Percentiles rank a stretch among this genome's conserved stretches.
Evolutionary conservation across 2,797 vertebrate genomes (phyloP).

Genomic region (Botia almorhae): DNA sequence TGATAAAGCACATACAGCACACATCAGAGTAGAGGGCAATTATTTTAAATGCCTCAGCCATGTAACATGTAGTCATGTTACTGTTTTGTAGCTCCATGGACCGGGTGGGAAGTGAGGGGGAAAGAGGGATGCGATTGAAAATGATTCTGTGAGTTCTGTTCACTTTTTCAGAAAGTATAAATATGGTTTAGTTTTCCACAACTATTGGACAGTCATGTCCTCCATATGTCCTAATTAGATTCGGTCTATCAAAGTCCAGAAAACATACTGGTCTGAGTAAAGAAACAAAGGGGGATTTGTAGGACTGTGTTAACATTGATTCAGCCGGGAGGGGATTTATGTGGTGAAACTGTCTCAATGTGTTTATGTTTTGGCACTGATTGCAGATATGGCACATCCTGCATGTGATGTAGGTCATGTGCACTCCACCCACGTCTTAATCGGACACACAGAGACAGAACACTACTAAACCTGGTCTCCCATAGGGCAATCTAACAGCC

Average conservation of each 20-base stretch:
- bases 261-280: slow-evolving; percentile 18
- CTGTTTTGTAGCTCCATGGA: slow-evolving; percentile 39
- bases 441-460: slow-evolving; percentile 21
- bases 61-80: slow-evolving; percentile 50
- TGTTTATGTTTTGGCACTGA: slow-evolving; percentile 46
- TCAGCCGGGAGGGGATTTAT: slow-evolving; percentile 14
- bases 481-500: slow-evolving; percentile 7
- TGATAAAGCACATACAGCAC: slow-evolving; percentile 54
- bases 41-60: slow-evolving; percentile 43
- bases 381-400: slow-evolving; percentile 33
- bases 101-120: neutral
- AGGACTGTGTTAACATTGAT: slow-evolving; percentile 20
- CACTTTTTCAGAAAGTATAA: slow-evolving; percentile 7
- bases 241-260: slow-evolving; percentile 34
- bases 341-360: slow-evolving; percentile 30
- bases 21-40: slow-evolving; percentile 36
- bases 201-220: slow-evolving; percentile 33
- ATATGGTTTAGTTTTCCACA: slow-evolving; percentile 40
- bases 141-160: slow-evolving; percentile 25
- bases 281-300: slow-evolving; percentile 42
- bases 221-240: slow-evolving; percentile 45
- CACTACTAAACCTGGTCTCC: slow-evolving; percentile 9
- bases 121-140: slow-evolving; percentile 12
- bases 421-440: slow-evolving; percentile 34
- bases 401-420: neutral